These are phyloP conservation scores for Clarias platycephalus DNA, from an alignment of 2,797 vertebrate species.

Conservation along the genomic window DNA sequence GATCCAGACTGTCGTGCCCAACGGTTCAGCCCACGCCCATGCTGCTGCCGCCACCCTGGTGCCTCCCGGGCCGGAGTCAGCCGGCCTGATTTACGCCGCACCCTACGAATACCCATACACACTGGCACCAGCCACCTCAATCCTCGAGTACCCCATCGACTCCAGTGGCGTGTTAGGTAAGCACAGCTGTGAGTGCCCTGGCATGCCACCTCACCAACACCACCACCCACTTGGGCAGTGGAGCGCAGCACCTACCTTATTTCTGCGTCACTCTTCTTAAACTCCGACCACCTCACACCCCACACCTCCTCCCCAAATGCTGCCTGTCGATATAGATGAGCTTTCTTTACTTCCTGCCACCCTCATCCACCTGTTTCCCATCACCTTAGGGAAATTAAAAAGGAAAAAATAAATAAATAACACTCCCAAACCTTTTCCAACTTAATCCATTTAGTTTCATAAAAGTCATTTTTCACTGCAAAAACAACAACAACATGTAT, in stretches of 20 bases:
- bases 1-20: conserved; percentile 93
- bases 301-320: conserved; percentile 2
- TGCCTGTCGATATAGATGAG: conserved; percentile 9
- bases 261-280: conserved; percentile 60
- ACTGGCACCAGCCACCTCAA: conserved; percentile 85
- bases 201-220: conserved; percentile 47
- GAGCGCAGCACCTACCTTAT: conserved; percentile 57
- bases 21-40: conserved; percentile 83
- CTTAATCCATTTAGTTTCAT: conserved; percentile 52
- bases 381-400: conserved; percentile 14
- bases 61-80: conserved; percentile 81
- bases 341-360: conserved; percentile 9
- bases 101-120: conserved; percentile 92
- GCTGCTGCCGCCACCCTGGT: conserved; percentile 84
- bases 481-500: conserved; percentile 37
- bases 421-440: conserved; percentile 21
- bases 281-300: background rate
- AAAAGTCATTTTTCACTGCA: conserved; percentile 36
- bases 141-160: conserved; percentile 92
- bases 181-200: conserved; percentile 63
- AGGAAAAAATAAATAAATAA: conserved; percentile 26
- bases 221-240: conserved; percentile 55
- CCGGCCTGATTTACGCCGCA: conserved; percentile 82
- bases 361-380: conserved; percentile 17
- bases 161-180: conserved; percentile 91